Base-by-base conservation (phyloP, 1,140 invertebrate species). In the Portunus trituberculatus region DNA sequence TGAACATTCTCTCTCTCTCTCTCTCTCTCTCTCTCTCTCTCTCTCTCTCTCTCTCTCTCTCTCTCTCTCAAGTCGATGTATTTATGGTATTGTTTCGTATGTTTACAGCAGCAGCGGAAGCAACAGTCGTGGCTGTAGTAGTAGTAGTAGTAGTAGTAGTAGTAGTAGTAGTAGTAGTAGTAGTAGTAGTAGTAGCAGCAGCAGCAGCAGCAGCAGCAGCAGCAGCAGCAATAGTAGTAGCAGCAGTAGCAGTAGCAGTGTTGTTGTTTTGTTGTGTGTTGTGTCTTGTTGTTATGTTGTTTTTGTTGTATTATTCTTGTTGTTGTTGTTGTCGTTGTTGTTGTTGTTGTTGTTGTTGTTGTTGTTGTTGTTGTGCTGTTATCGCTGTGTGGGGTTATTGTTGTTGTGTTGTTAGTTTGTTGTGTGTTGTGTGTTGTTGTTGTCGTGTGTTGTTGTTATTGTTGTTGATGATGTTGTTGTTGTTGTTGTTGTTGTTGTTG, bases 91-190 rank as follows among this genome's bases (percentile, higher is more conserved):
- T 59, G 20, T 59, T 59, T 16, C 12, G 1, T 16, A 16, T 59
- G 0, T 12, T 59, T 10, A 20, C 20, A 59, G 52, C 20, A 59
- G 52, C 12, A 59, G 20, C 20, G n/a, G 67, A 1, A 76, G 67
- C 20, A 76, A 25, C n/a, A 25, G 67, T 76, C 12, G 67, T 76
- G n/a, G 67, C n/a, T n/a, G 67, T 76, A 76, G 67, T 76, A 76
- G 67, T 76, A 76, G 67, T 76, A 76, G 67, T 76, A 76, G 67
- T 76, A 76, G 67, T 76, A 76, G 67, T 76, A 76, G 67, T 76
- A 76, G 67, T 76, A n/a, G 67, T 76, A 76, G 67, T 76, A 8
- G 8, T 59, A 10, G 52, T 59, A 10, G 8, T 59, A 10, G 52
- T 76, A 76, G 67, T 76, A 76, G 67, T 76, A 76, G 67, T 76